Base-by-base conservation (phyloP, 1,140 invertebrate genomes). In the Hyposmocoma kahamanoa region DNA sequence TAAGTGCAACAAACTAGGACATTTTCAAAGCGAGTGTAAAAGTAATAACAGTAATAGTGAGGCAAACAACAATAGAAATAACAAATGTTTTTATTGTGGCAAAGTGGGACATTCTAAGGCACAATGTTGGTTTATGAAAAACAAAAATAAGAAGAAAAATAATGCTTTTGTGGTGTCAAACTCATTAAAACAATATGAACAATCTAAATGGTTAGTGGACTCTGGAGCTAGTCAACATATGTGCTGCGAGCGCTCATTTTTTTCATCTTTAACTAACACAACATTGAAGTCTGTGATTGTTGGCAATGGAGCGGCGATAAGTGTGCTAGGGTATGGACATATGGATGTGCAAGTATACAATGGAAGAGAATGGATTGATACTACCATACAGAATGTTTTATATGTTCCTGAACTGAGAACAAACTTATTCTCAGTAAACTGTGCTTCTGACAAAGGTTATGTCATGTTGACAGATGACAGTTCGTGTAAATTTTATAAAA, bases 211-310 rank as follows among this genome's bases (percentile, higher is more conserved):
- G 62, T 2, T 69, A 43, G 58, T 64, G 5, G 59, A 67, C 22
- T 50, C 60, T 2, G 67, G 63, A 2, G 59, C 61, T 0, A 65
- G 50, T 19, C 50, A 65, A 26, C 60, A 63, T 26, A 66, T 66
- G 67, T 63, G 58, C 18, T 1, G 30, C 2, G 38, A 62, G 48
- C 50, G 49, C 5, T 13, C 20, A 41, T 30, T 66, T 9, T 66
- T 62, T 46, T 47, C 53, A 36, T 43, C 55, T 47, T 59, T 48
- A 22, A 2, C 32, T 6, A 47, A 8, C 39, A 26, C 17, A 8
- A 20, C 24, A 10, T 1, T 42, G 17, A 39, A 58, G 36, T 39
- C 13, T 18, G 36, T 39, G 20, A 39, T 39, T 39, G 42, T 43
- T 3, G 42, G 42, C n/a, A 24, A 43, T 13, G 42, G 42, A 22